These are phyloP conservation scores for Austrolebias charrua DNA, from an alignment of 2,797 vertebrate genomes.

Conservation along the genomic window DNA sequence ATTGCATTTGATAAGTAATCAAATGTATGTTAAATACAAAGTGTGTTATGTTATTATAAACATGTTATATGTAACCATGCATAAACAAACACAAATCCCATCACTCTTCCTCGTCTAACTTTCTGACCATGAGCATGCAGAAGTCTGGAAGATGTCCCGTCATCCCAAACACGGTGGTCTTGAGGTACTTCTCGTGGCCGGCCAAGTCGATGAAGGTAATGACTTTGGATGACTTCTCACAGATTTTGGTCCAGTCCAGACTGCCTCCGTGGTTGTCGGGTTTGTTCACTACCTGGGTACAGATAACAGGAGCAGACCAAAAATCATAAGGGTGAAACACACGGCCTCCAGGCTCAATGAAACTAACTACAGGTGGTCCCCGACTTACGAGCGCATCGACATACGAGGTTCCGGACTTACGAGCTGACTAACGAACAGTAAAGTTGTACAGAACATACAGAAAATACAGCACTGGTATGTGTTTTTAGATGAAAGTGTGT, in stretches of 20 bases:
- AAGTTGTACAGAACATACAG: no score
- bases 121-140: conserved; percentile 98
- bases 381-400: no score
- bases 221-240: conserved; percentile 96
- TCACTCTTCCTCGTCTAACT: background rate
- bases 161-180: conserved; percentile 98
- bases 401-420: no score
- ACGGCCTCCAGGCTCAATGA: no score
- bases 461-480: no score
- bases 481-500: no score
- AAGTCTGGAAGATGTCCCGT: conserved; percentile 96
- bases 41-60: background rate
- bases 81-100: background rate
- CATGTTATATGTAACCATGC: no score
- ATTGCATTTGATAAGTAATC: no score
- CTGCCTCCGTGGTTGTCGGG: conserved; percentile 94
- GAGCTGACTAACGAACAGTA: no score
- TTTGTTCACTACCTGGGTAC: conserved; percentile 89
- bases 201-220: conserved; percentile 98
- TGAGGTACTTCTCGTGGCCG: conserved; percentile 96
- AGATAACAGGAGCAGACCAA: background rate
- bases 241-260: conserved; percentile 98
- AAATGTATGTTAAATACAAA: background rate
- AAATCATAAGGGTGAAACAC: background rate
- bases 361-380: no score